phyloP scores from a whole-genome alignment of 2,888 invertebrate genomes.

The Corythucha ciliata region DNA sequence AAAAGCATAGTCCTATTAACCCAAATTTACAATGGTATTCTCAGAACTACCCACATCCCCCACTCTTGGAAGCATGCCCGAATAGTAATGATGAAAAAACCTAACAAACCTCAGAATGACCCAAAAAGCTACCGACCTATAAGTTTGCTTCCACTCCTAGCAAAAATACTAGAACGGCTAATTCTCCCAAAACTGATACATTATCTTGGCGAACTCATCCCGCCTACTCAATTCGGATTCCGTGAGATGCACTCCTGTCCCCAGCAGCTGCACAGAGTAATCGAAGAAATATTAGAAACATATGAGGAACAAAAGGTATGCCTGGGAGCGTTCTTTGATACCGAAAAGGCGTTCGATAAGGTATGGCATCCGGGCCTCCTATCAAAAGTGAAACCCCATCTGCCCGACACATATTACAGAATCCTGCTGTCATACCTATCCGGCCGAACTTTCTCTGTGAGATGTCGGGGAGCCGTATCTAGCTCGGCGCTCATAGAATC shows the following conservation, averaged over 20 bases:
- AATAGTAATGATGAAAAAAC: neutral
- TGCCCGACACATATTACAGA: constrained; percentile 1
- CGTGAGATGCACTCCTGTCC: too few species aligned
- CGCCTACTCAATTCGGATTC: constrained; percentile 1
- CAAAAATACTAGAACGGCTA: neutral
- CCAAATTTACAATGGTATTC: neutral
- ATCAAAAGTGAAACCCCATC: constrained; percentile 5
- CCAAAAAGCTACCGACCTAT: constrained; percentile 1
- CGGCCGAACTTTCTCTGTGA: constrained; percentile 3
- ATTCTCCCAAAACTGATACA: neutral
- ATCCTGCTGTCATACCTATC: neutral
- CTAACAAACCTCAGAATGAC: constrained; percentile 1
- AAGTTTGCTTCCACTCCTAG: neutral
- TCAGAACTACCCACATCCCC: neutral
- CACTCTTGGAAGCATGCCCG: too few species aligned
- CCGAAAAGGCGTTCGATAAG: constrained; percentile 9
- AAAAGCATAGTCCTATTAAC: neutral
- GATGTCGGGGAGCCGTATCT: constrained; percentile 2
- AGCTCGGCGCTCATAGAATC: neutral
- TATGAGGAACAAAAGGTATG: constrained; percentile 2
- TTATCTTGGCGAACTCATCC: neutral
- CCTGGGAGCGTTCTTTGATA: constrained; percentile 1
- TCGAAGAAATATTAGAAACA: neutral
- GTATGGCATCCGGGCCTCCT: constrained; percentile 4
- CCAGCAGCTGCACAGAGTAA: constrained; percentile 3